Base-by-base conservation (phyloP, 2,113 vertebrate species). In the Rynchops niger region DNA sequence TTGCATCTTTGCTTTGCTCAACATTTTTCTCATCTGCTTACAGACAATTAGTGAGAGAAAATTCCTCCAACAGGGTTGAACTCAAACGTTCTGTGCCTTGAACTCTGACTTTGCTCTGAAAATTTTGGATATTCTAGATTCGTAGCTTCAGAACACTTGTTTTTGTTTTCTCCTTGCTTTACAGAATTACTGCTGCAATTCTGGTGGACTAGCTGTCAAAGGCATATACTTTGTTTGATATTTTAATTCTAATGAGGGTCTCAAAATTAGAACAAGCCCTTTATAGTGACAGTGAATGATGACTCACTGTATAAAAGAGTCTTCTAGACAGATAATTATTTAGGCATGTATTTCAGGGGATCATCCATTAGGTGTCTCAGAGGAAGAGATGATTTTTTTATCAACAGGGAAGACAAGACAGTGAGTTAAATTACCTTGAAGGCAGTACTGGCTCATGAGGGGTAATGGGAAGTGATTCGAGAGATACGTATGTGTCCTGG, bases 301-400 rank as follows among this genome's bases (percentile, higher is more conserved):
- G 95, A 97, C 71, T 97, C 97, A 97, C 63, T 2, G 7, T 43
- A 73, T 58, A 55, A 93, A 79, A 89, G 86, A 95, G 62, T 94
- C 84, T 97, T 67, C 89, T 80, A 95, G 94, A 96, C 84, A 95
- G 93, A 96, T 88, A 97, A 96, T 95, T 95, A 95, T 97, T 97
- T 95, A 90, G 91, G 94, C 87, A 95, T 93, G 87, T 93, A 94
- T 97, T 96, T 96, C 93, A 96, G 83, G 56, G 84, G 84, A 96
- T 97, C 89, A 97, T 94, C 95, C 72, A 36, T 97, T 96, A 95
- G 89, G 96, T 96, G 89, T 95, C 93, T 94, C 94, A 90, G 91
- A 93, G 84, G 84, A 96, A 91, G 55, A 93, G 93, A 93, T 95
- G 91, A 58, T 95, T 96, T 95, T 96, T 93, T 94, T 81, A 96